Conservation (phyloP, 2,888 invertebrate genomes). For the Mimachlamys varia region DNA sequence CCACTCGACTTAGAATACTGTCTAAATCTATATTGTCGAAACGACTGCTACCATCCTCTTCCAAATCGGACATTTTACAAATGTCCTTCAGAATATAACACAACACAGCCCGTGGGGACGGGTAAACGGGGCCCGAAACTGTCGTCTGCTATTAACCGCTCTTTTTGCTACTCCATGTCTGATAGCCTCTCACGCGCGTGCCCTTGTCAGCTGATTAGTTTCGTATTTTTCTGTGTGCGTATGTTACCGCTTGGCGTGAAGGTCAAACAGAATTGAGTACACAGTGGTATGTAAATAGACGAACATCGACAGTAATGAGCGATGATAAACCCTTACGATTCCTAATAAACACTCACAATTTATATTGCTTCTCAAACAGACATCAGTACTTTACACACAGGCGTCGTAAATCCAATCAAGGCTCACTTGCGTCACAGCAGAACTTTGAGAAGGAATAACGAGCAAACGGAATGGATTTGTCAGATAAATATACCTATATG, state of each 20-base stretch:
- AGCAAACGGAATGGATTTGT: conserved; percentile 20
- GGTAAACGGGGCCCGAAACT: background rate
- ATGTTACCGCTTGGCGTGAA: background rate
- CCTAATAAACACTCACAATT: background rate
- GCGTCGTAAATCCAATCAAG: background rate
- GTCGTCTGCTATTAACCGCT: background rate
- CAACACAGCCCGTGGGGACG: background rate
- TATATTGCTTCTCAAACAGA: conserved; percentile 3
- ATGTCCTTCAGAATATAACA: background rate
- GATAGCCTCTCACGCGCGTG: conserved; percentile 18
- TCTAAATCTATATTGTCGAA: conserved; percentile 68
- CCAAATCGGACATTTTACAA: conserved; percentile 62
- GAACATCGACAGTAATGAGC: background rate
- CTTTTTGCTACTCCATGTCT: conserved; percentile 11
- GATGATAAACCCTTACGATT: background rate
- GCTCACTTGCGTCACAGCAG: conserved; percentile 14
- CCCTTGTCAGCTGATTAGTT: background rate
- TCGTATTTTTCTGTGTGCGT: conserved; percentile 24
- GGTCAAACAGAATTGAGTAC: conserved; percentile 1
- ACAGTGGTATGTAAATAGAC: background rate
- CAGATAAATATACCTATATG: background rate
- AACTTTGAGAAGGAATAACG: conserved; percentile 29
- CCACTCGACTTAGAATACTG: conserved; percentile 63
- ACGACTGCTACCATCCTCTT: conserved; percentile 56
- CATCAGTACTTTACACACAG: background rate